A percentile compares a stretch with the other conserved stretches of the same genome.
Evolutionary conservation across 2,113 vertebrate genomes (phyloP).

Genomic region (Canis aureus): DNA sequence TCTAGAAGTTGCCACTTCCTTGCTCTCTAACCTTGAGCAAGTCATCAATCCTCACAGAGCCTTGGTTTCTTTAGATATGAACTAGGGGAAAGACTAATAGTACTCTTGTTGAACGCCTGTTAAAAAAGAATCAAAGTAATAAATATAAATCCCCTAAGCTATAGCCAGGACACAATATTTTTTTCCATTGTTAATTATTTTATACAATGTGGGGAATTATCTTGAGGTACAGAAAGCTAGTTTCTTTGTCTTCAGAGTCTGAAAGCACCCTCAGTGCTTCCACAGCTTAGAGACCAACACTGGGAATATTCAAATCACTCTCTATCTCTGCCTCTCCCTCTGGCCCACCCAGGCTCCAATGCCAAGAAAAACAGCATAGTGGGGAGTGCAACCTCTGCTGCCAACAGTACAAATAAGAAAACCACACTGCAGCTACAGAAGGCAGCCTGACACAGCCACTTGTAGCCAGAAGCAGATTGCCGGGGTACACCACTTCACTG

Average conservation of each 20-base stretch:
- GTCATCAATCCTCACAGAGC: neutral
- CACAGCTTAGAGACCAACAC: neutral
- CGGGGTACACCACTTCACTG: neutral
- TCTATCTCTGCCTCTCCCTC: neutral
- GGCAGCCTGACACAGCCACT: neutral
- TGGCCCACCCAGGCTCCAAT: neutral
- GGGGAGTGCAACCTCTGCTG: neutral
- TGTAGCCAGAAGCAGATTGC: constrained; percentile 61
- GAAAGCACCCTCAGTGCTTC: neutral
- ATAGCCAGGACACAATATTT: neutral
- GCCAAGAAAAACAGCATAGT: neutral
- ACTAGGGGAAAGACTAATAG: neutral
- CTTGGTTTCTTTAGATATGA: neutral
- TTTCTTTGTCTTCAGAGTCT: neutral
- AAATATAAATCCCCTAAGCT: neutral
- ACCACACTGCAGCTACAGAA: neutral
- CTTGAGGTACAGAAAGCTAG: neutral
- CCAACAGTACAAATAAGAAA: constrained; percentile 16
- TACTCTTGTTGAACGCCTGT: neutral
- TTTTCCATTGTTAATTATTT: neutral
- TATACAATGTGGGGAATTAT: neutral
- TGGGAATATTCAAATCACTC: neutral
- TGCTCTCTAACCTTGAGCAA: neutral
- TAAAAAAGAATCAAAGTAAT: neutral
- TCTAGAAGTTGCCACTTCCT: neutral